These are phyloP conservation scores for Apoda limacodes DNA, from an alignment of 2,888 invertebrate species.

Conservation along the genomic window DNA sequence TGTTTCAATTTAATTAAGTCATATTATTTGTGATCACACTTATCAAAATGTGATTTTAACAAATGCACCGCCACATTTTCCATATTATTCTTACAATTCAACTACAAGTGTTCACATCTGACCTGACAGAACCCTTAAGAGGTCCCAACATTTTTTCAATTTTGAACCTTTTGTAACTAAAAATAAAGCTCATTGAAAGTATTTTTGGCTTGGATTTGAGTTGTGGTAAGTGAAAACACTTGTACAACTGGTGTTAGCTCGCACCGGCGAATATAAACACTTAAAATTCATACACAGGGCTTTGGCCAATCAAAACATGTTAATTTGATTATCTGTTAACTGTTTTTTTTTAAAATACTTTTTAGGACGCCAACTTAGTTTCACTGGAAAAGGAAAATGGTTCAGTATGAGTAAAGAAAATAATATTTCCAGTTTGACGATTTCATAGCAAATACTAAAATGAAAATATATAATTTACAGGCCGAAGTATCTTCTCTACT, in stretches of 20 bases:
- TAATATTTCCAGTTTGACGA: too few relatives aligned
- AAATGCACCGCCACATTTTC: slow-evolving; percentile 49
- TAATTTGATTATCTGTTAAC: slow-evolving; percentile 54
- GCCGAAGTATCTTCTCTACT: too few relatives aligned
- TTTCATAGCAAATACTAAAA: too few relatives aligned
- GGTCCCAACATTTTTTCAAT: too few relatives aligned
- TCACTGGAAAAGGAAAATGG: too few relatives aligned
- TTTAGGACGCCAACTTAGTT: too few relatives aligned
- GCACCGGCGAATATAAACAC: slow-evolving; percentile 55
- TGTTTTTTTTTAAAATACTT: slow-evolving; percentile 40
- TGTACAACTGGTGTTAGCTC: slow-evolving; percentile 48
- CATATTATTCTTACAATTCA: slow-evolving; percentile 51
- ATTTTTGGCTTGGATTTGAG: slow-evolving; percentile 15
- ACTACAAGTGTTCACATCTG: slow-evolving; percentile 45
- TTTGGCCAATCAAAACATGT: slow-evolving; percentile 57
- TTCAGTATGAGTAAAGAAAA: too few relatives aligned
- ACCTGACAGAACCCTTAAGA: too few relatives aligned
- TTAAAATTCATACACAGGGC: slow-evolving; percentile 38
- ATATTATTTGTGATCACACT: slow-evolving; percentile 10
- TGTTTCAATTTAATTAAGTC: neutral
- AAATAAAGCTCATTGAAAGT: too few relatives aligned
- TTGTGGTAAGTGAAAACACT: slow-evolving; percentile 50
- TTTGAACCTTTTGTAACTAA: too few relatives aligned
- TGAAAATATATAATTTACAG: too few relatives aligned
- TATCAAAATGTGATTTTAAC: slow-evolving; percentile 45